These are phyloP conservation scores for Drosophila kambysellisi DNA, from an alignment of 2,888 invertebrate species.

Conservation along the genomic window DNA sequence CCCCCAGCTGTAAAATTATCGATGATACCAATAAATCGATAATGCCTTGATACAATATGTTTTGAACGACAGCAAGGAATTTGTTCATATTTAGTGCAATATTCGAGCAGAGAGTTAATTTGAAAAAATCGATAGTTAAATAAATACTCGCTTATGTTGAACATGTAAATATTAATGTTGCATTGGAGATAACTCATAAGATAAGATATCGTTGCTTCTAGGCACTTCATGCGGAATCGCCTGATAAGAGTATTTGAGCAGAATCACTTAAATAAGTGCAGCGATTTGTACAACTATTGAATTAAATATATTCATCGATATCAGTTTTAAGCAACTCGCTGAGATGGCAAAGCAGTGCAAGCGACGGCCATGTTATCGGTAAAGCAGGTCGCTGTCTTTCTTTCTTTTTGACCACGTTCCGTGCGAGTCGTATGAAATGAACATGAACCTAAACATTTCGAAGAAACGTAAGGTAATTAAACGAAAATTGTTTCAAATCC, in stretches of 20 bases:
- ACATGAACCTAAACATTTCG: constrained; percentile 85
- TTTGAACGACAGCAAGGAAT: not conserved
- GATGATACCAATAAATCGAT: constrained; percentile 26
- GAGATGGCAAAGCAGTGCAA: constrained; percentile 47
- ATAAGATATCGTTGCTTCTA: accelerated
- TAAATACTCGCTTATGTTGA: too few species aligned
- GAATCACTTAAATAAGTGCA: too few species aligned
- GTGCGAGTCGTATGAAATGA: constrained; percentile 83
- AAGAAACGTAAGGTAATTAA: constrained; percentile 85
- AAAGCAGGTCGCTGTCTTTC: constrained; percentile 76
- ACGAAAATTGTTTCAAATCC: constrained; percentile 31
- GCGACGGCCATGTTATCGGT: constrained; percentile 78
- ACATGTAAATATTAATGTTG: not conserved
- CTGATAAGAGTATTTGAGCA: too few species aligned
- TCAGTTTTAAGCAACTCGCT: constrained; percentile 23
- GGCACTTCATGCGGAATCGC: not conserved
- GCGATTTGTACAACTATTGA: not conserved
- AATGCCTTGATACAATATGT: constrained; percentile 10
- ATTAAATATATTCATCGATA: constrained; percentile 9
- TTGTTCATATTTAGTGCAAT: constrained; percentile 3
- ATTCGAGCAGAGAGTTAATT: not conserved
- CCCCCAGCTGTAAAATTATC: constrained; percentile 55
- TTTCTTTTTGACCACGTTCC: constrained; percentile 85
- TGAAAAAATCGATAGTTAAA: not conserved
- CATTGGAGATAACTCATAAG: not conserved